Conservation (phyloP, 2,113 vertebrate species). For the Coracopsis vasa region DNA sequence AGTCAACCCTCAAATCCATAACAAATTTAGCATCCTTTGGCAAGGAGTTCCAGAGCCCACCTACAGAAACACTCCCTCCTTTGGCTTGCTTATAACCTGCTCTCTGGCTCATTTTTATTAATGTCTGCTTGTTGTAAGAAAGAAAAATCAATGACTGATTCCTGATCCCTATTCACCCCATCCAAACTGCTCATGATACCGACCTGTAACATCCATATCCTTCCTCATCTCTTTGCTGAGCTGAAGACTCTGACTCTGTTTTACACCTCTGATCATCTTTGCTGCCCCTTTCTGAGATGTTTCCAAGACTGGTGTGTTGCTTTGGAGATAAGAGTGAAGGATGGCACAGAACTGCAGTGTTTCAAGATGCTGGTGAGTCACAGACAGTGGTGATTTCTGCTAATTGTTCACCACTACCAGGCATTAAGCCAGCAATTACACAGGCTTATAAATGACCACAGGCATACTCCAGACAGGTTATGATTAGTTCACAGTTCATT, state of each 20-base stretch:
- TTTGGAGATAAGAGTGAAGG: neutral
- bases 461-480: neutral
- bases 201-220: accelerated
- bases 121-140: neutral
- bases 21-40: neutral
- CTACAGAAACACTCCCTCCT: neutral
- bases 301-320: neutral
- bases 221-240: neutral
- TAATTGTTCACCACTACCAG: neutral
- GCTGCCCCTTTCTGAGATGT: neutral
- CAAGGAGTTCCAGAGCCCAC: neutral
- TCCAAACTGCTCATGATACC: neutral
- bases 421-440: neutral
- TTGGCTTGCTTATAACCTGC: neutral
- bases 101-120: neutral
- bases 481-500: neutral
- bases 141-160: neutral
- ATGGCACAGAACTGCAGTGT: neutral
- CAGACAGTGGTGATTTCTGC: neutral
- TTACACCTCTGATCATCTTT: neutral
- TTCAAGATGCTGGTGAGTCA: neutral
- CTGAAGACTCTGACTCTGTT: neutral
- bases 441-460: neutral
- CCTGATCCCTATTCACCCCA: neutral
- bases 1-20: accelerated